Evolutionary conservation across 1,140 invertebrate genomes (phyloP).

Genomic region (Thaumetopoea pityocampa): DNA sequence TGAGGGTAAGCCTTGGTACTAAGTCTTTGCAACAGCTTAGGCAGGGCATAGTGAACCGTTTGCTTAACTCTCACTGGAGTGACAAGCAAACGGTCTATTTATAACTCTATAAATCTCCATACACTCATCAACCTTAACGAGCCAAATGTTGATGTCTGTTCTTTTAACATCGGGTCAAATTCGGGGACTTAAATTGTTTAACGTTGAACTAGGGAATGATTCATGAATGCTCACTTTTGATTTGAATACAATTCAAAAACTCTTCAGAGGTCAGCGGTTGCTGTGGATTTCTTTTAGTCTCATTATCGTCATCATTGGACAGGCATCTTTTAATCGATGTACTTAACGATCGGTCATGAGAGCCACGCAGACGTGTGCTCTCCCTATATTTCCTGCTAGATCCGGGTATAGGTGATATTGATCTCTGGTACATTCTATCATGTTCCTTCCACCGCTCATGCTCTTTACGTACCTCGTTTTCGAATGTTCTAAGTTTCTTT

Average conservation of each 20-base stretch:
- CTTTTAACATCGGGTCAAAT: slow-evolving; percentile 29
- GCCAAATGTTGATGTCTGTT: slow-evolving; percentile 18
- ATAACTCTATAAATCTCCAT: slow-evolving; percentile 18
- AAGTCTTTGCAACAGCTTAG: slow-evolving; percentile 21
- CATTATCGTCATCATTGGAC: not conserved
- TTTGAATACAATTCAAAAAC: slow-evolving; percentile 10
- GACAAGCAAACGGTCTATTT: too few relatives aligned
- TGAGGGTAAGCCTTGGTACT: slow-evolving; percentile 22
- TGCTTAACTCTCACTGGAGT: slow-evolving; percentile 21
- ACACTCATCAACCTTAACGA: slow-evolving; percentile 25
- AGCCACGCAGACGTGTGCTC: too few relatives aligned
- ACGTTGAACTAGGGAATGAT: not conserved
- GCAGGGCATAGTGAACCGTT: slow-evolving; percentile 23
- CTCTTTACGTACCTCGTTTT: not conserved
- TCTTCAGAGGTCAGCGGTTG: slow-evolving; percentile 4
- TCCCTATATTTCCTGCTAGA: too few relatives aligned
- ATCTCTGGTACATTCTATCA: too few relatives aligned
- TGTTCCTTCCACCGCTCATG: not conserved
- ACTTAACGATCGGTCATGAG: too few relatives aligned
- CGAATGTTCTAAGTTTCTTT: not conserved
- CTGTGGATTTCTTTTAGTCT: not conserved
- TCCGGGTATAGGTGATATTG: too few relatives aligned
- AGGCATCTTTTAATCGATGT: too few relatives aligned
- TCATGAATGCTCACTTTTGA: slow-evolving; percentile 8
- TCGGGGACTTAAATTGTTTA: slow-evolving; percentile 27